Evolutionary conservation across 2,888 invertebrate species (phyloP), one percentile per base, ranked within the genome.

Genomic region (Metellina segmentata): DNA sequence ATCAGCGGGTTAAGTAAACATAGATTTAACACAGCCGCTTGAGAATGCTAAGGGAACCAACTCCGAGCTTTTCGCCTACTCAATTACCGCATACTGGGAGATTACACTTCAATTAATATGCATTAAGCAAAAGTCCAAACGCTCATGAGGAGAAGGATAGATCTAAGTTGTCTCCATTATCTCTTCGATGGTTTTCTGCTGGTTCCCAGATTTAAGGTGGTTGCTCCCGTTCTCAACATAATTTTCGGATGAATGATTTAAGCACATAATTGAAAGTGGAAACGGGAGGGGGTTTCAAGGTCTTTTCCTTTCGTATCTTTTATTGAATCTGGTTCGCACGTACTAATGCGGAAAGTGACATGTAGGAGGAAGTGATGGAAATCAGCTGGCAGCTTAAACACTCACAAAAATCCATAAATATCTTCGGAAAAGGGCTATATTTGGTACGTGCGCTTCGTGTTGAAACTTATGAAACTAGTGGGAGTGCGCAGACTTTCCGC

Each of bases 261-360:
- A 74, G 74, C 6, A 19, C 74, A 16, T 74, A 74, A 19, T 74
- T 74, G 20, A 74, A 34, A 74, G n/a, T 11, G 34, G 72, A 49
- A 48, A 53, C 1, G 19, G n/a, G 52, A 89, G 77, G 53, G 16
- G 11, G 13, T 19, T 86, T 90, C 90, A 90, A 90, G 90, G 85
- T 86, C 90, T 49, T 81, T 86, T 85, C 75, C 85, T 70, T 74
- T 49, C n/a, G 34, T 85, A 85, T 85, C 85, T 51, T 20, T 74
- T 19, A 49, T 20, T 19, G n/a, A 69, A 90, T 90, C 90, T 90
- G 20, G 69, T 90, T 90, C 90, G 51, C 90, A 90, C 61, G 71
- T 90, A 70, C 70, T 70, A 49, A 78, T 19, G 79, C 75, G 81
- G 86, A 90, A 85, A 72, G 75, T 74, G 81, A 81, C 9, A 34